phyloP scores from a whole-genome alignment of 2,888 invertebrate species.

The Lasioglossum marginatum region DNA sequence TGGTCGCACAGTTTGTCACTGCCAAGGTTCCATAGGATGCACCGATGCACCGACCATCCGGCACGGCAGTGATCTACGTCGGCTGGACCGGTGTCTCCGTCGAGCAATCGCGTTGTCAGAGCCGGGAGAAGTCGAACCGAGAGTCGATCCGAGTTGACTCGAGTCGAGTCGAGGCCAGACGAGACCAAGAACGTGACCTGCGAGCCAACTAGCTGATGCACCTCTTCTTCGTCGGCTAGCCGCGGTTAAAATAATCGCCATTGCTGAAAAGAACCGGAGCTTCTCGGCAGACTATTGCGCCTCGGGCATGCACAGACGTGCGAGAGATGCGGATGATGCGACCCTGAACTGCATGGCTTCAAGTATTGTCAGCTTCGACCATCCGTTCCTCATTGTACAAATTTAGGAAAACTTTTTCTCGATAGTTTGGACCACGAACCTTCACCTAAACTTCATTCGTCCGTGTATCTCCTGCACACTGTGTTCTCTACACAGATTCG shows the following conservation, averaged over 20 bases:
- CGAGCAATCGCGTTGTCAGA: constrained; percentile 62
- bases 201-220: constrained; percentile 58
- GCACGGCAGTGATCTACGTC: constrained; percentile 9
- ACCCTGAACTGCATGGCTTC: background rate
- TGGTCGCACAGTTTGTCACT: constrained; percentile 52
- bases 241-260: constrained; percentile 49
- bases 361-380: background rate
- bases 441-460: too few relatives aligned
- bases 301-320: background rate
- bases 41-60: background rate
- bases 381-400: too few relatives aligned
- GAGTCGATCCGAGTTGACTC: background rate
- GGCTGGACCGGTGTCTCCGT: constrained; percentile 36
- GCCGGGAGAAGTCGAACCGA: constrained; percentile 42
- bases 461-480: too few relatives aligned
- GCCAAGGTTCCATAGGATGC: constrained; percentile 53
- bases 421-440: too few relatives aligned
- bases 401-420: too few relatives aligned
- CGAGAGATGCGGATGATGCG: background rate
- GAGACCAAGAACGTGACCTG: constrained; percentile 70
- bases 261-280: constrained; percentile 25
- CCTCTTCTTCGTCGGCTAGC: constrained; percentile 26
- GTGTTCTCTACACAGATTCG: too few relatives aligned
- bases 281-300: background rate
- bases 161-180: constrained; percentile 30